A percentile compares a stretch with the other conserved stretches of the same genome.
Evolutionary conservation across 30 jellyfish, hydroid and myxozoan species (phyloP).

Genomic region (Aurelia aurita): DNA sequence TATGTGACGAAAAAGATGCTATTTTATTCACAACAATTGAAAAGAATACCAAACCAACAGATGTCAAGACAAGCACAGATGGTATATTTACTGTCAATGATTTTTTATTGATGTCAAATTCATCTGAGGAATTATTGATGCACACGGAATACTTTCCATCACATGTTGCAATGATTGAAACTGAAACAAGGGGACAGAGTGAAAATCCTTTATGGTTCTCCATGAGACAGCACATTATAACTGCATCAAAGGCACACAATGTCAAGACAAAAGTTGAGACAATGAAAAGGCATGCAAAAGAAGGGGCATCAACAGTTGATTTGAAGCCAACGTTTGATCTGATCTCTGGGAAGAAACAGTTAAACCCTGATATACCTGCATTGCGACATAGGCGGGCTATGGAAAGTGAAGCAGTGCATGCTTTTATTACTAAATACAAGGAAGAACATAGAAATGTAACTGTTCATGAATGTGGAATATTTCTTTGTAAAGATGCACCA

Average conservation of each 20-base stretch:
- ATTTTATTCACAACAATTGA: slow-evolving; percentile 56
- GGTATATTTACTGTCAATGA: no score
- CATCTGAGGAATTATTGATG: not conserved
- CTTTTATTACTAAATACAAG: no score
- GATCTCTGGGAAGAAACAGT: not conserved
- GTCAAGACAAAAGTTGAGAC: slow-evolving; percentile 26
- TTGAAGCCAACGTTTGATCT: not conserved
- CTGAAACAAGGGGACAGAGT: slow-evolving; percentile 46
- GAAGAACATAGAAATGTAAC: no score
- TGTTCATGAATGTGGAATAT: slow-evolving; percentile 13
- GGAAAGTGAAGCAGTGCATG: no score
- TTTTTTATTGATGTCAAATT: no score
- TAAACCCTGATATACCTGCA: not conserved
- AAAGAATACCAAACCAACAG: no score
- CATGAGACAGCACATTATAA: slow-evolving; percentile 28
- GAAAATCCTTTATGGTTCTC: slow-evolving; percentile 25
- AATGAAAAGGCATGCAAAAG: not conserved
- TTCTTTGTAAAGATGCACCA: slow-evolving; percentile 24
- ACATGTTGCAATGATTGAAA: slow-evolving; percentile 1
- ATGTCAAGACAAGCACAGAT: slow-evolving; percentile 1
- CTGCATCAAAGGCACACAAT: slow-evolving; percentile 50
- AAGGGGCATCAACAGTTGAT: no score
- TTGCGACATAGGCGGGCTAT: no score
- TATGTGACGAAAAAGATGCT: slow-evolving; percentile 19
- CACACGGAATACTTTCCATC: not conserved